Conservation (phyloP, 2,797 vertebrate genomes). For the Labroides dimidiatus region DNA sequence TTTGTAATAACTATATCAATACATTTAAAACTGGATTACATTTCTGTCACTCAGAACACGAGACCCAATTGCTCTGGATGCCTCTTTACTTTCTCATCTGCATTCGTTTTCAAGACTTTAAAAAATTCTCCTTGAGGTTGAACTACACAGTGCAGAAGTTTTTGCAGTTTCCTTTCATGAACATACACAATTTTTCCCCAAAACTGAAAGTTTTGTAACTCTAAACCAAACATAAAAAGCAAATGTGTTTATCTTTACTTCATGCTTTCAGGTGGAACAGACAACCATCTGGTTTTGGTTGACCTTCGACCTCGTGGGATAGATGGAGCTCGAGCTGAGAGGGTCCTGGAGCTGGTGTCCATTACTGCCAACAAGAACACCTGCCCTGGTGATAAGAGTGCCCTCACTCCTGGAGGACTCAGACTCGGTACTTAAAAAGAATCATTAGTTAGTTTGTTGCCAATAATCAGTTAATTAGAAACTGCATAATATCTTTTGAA, state of each 20-base stretch:
- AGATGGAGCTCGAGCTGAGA: conserved; percentile 87
- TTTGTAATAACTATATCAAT: background rate
- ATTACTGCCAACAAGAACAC: conserved; percentile 93
- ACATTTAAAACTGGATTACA: background rate
- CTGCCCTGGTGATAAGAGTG: conserved; percentile 89
- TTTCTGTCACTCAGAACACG: conserved; percentile 13
- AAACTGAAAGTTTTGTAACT: background rate
- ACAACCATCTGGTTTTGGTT: conserved; percentile 91
- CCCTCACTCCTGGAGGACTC: conserved; percentile 87
- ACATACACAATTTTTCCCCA: background rate
- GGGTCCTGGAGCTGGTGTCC: conserved; percentile 89
- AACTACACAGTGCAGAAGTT: conserved; percentile 3
- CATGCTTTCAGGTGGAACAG: conserved; percentile 84
- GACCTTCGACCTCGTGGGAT: conserved; percentile 88
- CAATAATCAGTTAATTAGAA: background rate
- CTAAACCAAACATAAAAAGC: background rate
- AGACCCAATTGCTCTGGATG: conserved; percentile 19
- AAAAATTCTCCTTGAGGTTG: conserved; percentile 20
- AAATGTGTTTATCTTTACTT: background rate
- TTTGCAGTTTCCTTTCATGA: background rate
- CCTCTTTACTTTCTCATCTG: conserved; percentile 28
- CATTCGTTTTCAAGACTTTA: conserved; percentile 39
- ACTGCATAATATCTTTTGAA: background rate
- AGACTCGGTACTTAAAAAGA: conserved; percentile 80
- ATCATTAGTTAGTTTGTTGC: too few species aligned